Conservation (phyloP, 1,140 invertebrate genomes). For the Megalonaias nervosa region DNA sequence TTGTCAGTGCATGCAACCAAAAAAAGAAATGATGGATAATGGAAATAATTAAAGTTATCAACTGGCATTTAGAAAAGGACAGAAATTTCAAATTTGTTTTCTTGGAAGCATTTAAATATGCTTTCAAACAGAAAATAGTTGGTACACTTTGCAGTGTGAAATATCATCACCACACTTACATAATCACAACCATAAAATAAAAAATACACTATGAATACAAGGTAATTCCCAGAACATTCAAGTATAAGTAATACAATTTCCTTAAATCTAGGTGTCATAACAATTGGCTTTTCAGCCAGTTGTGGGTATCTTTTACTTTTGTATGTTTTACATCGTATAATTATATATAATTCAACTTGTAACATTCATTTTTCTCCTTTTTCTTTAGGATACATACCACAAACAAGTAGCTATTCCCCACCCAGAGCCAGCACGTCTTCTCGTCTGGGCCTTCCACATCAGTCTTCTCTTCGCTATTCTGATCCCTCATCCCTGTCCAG, state of each 20-base stretch:
- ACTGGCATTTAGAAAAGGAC: too few species aligned
- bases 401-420: slow-evolving; percentile 40
- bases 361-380: slow-evolving; percentile 3
- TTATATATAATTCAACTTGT: background rate
- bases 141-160: too few species aligned
- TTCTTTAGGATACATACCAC: slow-evolving; percentile 44
- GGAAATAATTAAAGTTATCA: too few species aligned
- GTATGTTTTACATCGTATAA: background rate
- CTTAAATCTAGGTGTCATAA: background rate
- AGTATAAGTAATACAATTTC: background rate
- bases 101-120: too few species aligned
- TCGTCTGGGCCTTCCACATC: slow-evolving; percentile 8
- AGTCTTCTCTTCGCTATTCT: background rate
- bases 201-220: background rate
- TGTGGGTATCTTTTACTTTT: background rate
- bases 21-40: too few species aligned
- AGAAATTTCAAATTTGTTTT: too few species aligned
- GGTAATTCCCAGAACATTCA: background rate
- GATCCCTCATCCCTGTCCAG: slow-evolving; percentile 9
- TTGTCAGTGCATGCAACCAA: too few species aligned
- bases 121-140: too few species aligned
- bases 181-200: too few species aligned
- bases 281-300: background rate
- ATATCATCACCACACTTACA: too few species aligned
- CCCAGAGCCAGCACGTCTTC: background rate